A percentile compares a stretch with the other conserved stretches of the same genome.
Conservation (phyloP, 1,140 invertebrate genomes). For the Thaumetopoea pityocampa region DNA sequence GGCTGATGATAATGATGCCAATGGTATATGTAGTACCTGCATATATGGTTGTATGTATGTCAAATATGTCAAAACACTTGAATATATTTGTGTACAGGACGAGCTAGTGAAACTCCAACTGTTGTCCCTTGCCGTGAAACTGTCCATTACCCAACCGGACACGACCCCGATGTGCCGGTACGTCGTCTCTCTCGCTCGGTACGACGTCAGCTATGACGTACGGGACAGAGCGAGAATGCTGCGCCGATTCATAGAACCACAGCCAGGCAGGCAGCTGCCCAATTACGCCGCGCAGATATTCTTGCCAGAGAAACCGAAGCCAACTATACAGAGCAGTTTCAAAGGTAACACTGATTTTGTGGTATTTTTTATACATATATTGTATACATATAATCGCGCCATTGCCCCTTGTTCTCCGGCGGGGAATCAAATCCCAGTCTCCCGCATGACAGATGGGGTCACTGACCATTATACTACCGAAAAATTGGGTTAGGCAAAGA, state of each 20-base stretch:
- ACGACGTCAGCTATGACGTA: conserved; percentile 99
- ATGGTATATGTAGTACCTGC: no score
- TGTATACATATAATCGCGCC: neutral
- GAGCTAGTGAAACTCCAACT: conserved; percentile 98
- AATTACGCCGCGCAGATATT: conserved; percentile 91
- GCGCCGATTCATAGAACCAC: conserved; percentile 86
- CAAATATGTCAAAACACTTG: no score
- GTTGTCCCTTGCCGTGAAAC: conserved; percentile 95
- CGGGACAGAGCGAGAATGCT: conserved; percentile 94
- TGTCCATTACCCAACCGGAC: conserved; percentile 94
- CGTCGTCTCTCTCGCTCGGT: conserved; percentile 96
- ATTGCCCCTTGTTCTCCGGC: no score
- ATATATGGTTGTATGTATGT: no score
- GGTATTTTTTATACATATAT: neutral
- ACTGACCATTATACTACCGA: no score
- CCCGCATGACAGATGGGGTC: no score
- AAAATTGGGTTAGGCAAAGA: no score
- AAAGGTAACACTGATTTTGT: conserved; percentile 53
- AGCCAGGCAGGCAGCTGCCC: conserved; percentile 76
- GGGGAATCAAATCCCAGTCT: no score
- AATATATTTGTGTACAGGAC: conserved; percentile 78
- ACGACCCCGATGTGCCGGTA: conserved; percentile 94
- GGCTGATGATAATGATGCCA: no score
- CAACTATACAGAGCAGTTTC: conserved; percentile 83
- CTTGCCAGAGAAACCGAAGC: conserved; percentile 94